Evolutionary conservation across 2,797 vertebrate species (phyloP).

Genomic region (Hemitrygon akajei): DNA sequence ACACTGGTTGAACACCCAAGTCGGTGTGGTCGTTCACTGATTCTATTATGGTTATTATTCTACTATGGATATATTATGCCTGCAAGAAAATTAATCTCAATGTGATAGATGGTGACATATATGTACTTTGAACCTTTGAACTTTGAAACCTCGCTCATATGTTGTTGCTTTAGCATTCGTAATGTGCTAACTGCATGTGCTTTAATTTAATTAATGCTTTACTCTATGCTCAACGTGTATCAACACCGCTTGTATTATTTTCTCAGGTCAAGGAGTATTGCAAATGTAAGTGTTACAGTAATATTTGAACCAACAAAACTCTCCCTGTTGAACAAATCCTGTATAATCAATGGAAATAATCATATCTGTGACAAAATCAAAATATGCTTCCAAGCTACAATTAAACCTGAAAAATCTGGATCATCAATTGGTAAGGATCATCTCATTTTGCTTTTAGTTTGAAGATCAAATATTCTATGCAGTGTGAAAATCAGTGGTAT

Average conservation of each 20-base stretch:
- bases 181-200: background rate
- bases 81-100: too few relatives aligned
- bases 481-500: background rate
- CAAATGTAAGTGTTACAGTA: conserved; percentile 60
- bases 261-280: conserved; percentile 77
- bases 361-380: conserved; percentile 51
- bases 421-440: conserved; percentile 68
- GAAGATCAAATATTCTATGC: conserved; percentile 46
- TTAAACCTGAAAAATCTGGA: conserved; percentile 64
- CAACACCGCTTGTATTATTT: conserved; percentile 24
- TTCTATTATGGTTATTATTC: too few relatives aligned
- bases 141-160: background rate
- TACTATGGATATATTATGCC: too few relatives aligned
- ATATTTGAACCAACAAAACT: conserved; percentile 77
- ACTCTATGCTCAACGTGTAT: too few relatives aligned
- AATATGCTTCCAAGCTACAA: conserved; percentile 70
- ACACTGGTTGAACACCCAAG: too few relatives aligned
- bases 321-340: conserved; percentile 70
- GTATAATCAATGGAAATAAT: conserved; percentile 58
- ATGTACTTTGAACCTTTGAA: too few relatives aligned
- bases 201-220: background rate
- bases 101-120: too few relatives aligned
- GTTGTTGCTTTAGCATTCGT: background rate
- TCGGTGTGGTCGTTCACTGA: too few relatives aligned
- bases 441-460: background rate